Conservation (phyloP, 2,113 vertebrate genomes). For the Charina bottae region DNA sequence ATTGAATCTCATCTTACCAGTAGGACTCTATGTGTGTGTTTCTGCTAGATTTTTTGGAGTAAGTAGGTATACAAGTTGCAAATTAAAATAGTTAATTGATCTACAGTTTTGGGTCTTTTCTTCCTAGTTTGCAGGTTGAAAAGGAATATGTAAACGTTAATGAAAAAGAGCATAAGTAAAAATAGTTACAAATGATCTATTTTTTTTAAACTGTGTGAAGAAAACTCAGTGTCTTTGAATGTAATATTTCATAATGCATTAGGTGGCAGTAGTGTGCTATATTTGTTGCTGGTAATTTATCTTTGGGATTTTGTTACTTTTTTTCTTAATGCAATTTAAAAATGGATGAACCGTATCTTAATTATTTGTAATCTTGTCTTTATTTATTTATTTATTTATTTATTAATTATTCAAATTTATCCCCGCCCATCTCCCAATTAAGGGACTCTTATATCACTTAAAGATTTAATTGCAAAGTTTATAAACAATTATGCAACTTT, state of each 20-base stretch:
- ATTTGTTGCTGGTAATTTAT: slow-evolving; percentile 68
- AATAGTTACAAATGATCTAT: not conserved
- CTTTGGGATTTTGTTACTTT: slow-evolving; percentile 21
- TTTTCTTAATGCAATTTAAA: slow-evolving; percentile 41
- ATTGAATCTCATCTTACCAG: not conserved
- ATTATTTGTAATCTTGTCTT: slow-evolving; percentile 38
- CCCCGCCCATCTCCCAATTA: too few species aligned
- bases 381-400: too few species aligned
- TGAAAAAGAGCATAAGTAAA: not conserved
- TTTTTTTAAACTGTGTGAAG: fast-evolving
- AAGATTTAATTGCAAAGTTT: not conserved
- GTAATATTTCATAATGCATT: slow-evolving; percentile 72
- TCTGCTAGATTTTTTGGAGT: not conserved
- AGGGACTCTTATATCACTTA: slow-evolving; percentile 33
- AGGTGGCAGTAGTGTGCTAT: slow-evolving; percentile 91
- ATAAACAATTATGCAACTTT: not conserved
- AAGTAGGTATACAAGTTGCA: not conserved
- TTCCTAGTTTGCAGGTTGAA: slow-evolving; percentile 12
- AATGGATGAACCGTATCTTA: slow-evolving; percentile 36
- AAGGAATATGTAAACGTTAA: not conserved
- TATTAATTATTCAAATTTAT: too few species aligned
- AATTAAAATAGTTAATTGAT: not conserved
- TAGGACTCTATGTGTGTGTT: not conserved
- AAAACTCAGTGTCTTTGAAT: slow-evolving; percentile 16
- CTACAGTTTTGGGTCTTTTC: fast-evolving